phyloP scores from a whole-genome alignment of 2,113 vertebrate genomes.

The Calyptomena viridis region DNA sequence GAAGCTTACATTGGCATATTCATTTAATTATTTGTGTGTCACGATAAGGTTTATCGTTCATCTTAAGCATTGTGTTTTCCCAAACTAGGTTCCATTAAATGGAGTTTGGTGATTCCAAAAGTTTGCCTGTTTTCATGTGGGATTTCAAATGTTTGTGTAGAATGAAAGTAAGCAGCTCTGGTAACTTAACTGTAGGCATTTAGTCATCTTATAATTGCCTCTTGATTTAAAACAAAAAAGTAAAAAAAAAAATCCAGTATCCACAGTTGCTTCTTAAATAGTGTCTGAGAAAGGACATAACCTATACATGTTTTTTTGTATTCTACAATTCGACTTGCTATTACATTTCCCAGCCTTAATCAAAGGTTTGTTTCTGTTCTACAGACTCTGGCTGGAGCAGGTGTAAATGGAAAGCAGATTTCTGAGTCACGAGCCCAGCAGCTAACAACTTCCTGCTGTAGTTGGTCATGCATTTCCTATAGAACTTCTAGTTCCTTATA shows the following conservation, averaged over 20 bases:
- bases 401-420: conserved; percentile 55
- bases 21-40: not conserved
- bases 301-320: not conserved
- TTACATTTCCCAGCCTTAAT: not conserved
- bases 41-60: not conserved
- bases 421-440: not conserved
- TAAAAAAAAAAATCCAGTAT: not conserved
- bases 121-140: not conserved
- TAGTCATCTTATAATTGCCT: not conserved
- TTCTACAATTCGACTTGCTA: not conserved
- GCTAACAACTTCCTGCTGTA: conserved; percentile 20
- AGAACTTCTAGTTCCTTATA: not conserved
- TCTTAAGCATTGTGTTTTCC: not conserved
- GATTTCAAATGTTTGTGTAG: not conserved
- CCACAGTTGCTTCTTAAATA: not conserved
- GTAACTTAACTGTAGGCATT: not conserved
- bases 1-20: not conserved
- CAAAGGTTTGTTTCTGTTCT: not conserved
- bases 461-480: not conserved
- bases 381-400: not conserved
- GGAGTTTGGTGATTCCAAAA: not conserved
- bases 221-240: not conserved
- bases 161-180: not conserved
- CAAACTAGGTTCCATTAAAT: not conserved
- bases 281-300: not conserved